Evolutionary conservation across 2,888 invertebrate genomes (phyloP).

Genomic region (Idaea biselata): DNA sequence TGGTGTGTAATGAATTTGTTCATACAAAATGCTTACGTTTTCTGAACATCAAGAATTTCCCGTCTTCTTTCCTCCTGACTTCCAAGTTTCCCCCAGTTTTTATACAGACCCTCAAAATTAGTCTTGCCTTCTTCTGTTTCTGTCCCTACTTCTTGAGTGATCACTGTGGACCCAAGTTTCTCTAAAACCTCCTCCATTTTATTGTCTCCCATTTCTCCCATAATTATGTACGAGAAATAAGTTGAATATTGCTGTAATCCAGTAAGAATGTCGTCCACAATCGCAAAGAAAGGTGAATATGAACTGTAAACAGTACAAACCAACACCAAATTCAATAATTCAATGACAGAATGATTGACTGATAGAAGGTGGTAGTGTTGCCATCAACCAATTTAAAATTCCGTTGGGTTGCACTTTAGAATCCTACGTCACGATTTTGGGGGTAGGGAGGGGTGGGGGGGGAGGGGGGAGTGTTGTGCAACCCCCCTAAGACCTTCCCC

Average conservation of each 20-base stretch:
- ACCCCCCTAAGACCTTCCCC: no score
- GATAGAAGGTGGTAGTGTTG: no score
- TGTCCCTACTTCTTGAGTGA: conserved; percentile 27
- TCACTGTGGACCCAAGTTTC: conserved; percentile 42
- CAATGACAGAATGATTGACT: no score
- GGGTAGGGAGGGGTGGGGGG: no score
- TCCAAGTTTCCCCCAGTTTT: conserved; percentile 60
- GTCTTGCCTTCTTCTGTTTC: conserved; percentile 30
- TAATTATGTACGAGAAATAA: neutral
- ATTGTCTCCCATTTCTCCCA: neutral
- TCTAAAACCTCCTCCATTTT: conserved; percentile 63
- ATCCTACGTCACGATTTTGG: no score
- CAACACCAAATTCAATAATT: no score
- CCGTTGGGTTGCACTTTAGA: no score
- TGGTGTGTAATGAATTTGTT: neutral
- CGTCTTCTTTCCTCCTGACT: conserved; percentile 78
- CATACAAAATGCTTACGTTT: conserved; percentile 61
- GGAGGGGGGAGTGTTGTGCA: no score
- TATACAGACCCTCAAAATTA: conserved; percentile 54
- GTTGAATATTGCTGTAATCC: neutral
- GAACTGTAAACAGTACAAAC: no score
- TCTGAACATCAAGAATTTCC: conserved; percentile 78
- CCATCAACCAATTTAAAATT: no score
- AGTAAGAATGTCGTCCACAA: neutral
- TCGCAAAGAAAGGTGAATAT: no score